These are phyloP conservation scores for Callorhinus ursinus DNA, from an alignment of 2,113 vertebrate species.

Conservation along the genomic window DNA sequence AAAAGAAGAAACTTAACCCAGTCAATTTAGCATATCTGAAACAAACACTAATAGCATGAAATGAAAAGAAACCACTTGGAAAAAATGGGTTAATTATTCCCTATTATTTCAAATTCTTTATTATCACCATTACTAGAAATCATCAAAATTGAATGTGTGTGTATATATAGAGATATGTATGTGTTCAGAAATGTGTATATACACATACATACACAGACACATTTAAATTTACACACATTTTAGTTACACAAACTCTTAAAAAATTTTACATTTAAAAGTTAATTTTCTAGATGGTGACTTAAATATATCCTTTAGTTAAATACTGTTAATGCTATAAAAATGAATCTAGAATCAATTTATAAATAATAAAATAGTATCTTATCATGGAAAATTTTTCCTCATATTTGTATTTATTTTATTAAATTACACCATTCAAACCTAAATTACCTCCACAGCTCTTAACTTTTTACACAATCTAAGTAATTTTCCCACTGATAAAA, in stretches of 20 bases:
- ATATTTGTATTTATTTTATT: not conserved
- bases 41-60: not conserved
- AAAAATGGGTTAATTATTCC: not conserved
- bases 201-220: not conserved
- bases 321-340: not conserved
- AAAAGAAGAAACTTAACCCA: not conserved
- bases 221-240: not conserved
- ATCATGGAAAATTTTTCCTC: not conserved
- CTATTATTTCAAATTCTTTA: not conserved
- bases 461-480: not conserved
- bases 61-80: not conserved
- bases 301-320: not conserved
- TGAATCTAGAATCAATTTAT: not conserved
- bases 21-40: not conserved
- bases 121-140: not conserved
- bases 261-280: not conserved
- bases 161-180: not conserved
- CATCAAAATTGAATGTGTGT: not conserved
- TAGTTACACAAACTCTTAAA: not conserved
- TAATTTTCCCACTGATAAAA: not conserved
- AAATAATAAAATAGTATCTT: not conserved
- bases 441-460: not conserved
- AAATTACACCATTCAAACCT: not conserved
- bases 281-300: not conserved
- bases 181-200: not conserved